Evolutionary conservation across 2,888 invertebrate genomes (phyloP), one percentile per base, ranked within the genome.

Genomic region (Drosophila niveifrons): DNA sequence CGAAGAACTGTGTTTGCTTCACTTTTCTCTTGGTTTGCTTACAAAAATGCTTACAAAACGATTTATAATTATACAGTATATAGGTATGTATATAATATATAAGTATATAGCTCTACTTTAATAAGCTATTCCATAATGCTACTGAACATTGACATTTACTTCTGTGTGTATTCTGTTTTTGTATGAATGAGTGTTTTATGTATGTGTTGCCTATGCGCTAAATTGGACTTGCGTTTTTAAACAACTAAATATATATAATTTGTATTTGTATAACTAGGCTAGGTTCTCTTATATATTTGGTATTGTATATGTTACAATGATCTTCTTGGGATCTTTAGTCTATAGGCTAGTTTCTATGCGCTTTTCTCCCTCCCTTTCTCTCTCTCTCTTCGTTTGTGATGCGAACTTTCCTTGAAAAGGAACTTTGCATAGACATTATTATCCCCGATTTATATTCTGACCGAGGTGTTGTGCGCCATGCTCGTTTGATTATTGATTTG

Each of bases 221-320:
- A 57, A 57, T 58, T 75, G 78, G 75, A 73, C 75, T 73, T 68
- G 73, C 78, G 29, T 53, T 53, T 72, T 65, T 44, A 46, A 77
- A 65, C 67, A 72, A 72, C 73, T 73, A 56, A 68, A 78, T 51
- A 64, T 51, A 64, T 61, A 61, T 58, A 51, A 43, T 39, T 62
- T 72, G 50, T 82, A 76, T 82, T 85, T 83, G 79, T 81, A 87
- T 86, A 82, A 82, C 80, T 80, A 82, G 48, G 47, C 86, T 85
- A 85, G 48, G 52, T 82, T 76, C 44, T 64, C 77, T 80, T 85
- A 75, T 61, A 51, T 66, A 47, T 68, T 72, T 72, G 55, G 85
- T 83, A 83, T 87, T 83, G 83, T 84, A 79, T 83, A 83, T 83
- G 83, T 83, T 83, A 83, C 83, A 83, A 66, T 68, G 88, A 87